phyloP scores from a whole-genome alignment of 1,140 invertebrate species.

The Colletes gigas region DNA sequence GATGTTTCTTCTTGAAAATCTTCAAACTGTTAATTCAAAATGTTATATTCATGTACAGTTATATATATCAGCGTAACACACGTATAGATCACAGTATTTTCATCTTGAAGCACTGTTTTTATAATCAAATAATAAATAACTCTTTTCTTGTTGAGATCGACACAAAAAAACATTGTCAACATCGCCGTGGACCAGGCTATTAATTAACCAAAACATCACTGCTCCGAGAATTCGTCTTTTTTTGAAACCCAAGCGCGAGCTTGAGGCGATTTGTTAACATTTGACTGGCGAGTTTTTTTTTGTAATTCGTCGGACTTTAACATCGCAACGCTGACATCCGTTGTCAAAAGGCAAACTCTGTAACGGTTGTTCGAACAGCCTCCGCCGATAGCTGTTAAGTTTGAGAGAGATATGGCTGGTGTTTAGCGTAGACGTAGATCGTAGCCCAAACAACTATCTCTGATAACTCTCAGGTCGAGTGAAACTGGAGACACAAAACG shows the following conservation, averaged over 20 bases:
- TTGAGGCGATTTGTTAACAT: background rate
- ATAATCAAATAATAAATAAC: no score
- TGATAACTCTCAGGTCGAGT: conserved; percentile 79
- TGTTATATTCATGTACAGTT: no score
- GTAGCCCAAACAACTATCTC: conserved; percentile 69
- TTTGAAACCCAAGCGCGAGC: background rate
- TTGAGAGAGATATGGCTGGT: conserved; percentile 12
- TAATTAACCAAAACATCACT: no score
- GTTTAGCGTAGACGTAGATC: conserved; percentile 55
- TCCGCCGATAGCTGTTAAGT: conserved; percentile 3
- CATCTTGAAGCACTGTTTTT: no score
- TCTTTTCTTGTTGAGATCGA: no score
- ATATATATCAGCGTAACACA: no score
- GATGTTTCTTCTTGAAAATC: no score
- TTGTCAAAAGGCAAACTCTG: background rate
- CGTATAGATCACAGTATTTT: no score
- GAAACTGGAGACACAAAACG: conserved; percentile 83
- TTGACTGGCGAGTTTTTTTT: background rate
- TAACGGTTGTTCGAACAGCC: background rate
- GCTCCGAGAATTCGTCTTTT: background rate
- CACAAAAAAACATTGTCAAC: no score
- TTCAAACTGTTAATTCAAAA: no score
- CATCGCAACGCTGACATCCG: background rate
- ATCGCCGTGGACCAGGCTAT: no score
- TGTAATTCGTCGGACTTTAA: background rate